Evolutionary conservation across 2,113 vertebrate genomes (phyloP).

Genomic region (Erythrolamprus reginae): DNA sequence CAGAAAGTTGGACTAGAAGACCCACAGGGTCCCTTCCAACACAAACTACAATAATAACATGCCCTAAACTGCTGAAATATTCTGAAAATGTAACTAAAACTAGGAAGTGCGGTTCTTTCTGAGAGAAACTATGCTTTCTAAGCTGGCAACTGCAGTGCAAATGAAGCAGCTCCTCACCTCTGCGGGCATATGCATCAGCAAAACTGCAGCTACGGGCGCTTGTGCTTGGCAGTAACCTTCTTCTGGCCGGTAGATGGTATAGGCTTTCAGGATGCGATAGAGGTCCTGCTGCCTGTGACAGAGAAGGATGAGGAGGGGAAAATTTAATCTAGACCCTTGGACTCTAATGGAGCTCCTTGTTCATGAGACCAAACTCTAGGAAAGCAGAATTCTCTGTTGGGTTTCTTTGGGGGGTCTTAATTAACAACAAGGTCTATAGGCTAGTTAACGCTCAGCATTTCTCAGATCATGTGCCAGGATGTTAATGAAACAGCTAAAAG

Average conservation of each 20-base stretch:
- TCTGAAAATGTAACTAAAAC: neutral
- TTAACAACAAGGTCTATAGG: neutral
- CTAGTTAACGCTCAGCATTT: neutral
- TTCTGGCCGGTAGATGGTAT: slow-evolving; percentile 84
- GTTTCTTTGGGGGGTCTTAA: neutral
- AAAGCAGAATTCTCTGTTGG: too few species aligned
- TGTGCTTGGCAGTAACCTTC: slow-evolving; percentile 93
- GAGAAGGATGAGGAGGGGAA: neutral
- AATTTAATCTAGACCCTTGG: neutral
- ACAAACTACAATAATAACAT: too few species aligned
- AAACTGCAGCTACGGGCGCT: slow-evolving; percentile 85
- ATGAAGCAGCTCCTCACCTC: slow-evolving; percentile 70
- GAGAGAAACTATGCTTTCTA: neutral
- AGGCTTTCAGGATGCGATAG: slow-evolving; percentile 87
- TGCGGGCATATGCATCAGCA: slow-evolving; percentile 93
- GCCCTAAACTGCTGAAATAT: neutral
- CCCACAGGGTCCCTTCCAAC: too few species aligned
- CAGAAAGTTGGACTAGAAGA: too few species aligned
- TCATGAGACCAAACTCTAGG: too few species aligned
- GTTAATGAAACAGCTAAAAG: neutral
- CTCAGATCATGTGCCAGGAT: neutral
- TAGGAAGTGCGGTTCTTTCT: neutral
- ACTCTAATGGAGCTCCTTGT: neutral
- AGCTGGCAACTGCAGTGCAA: neutral
- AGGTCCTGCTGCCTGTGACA: slow-evolving; percentile 83